Conservation (phyloP, 1,140 invertebrate species). For the Paralvinella palmiformis region DNA sequence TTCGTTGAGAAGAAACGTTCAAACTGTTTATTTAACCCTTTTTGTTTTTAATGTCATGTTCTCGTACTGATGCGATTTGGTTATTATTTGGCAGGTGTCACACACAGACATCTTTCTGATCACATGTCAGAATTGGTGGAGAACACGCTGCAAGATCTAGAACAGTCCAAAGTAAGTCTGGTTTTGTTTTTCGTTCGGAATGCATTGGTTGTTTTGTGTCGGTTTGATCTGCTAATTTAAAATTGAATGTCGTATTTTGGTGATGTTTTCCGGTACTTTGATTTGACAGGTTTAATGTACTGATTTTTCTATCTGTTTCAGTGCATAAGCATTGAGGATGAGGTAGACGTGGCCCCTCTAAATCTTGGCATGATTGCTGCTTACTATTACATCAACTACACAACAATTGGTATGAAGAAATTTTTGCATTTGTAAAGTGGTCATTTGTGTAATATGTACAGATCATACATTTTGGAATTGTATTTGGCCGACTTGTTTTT, state of each 20-base stretch:
- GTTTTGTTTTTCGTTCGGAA: neutral
- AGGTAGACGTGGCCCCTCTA: slow-evolving; percentile 91
- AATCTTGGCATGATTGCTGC: slow-evolving; percentile 99
- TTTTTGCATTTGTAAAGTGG: too few relatives aligned
- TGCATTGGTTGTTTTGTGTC: neutral
- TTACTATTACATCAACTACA: slow-evolving; percentile 99
- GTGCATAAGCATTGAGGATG: slow-evolving; percentile 96
- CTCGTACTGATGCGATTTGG: too few relatives aligned
- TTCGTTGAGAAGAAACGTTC: too few relatives aligned
- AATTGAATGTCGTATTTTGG: neutral
- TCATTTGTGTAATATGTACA: too few relatives aligned
- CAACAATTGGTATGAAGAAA: slow-evolving; percentile 82
- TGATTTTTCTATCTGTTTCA: slow-evolving; percentile 28
- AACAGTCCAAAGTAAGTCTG: slow-evolving; percentile 74
- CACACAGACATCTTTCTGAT: slow-evolving; percentile 94
- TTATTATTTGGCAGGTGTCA: too few relatives aligned
- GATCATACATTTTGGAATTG: too few relatives aligned
- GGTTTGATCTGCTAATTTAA: neutral
- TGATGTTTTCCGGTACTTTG: neutral
- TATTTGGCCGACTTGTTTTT: too few relatives aligned
- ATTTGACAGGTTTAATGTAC: neutral
- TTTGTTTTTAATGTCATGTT: too few relatives aligned
- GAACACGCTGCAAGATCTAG: slow-evolving; percentile 87
- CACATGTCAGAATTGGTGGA: slow-evolving; percentile 98
- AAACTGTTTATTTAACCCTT: too few relatives aligned